Evolutionary conservation across 2,797 vertebrate species (phyloP), one percentile per base, ranked within the genome.

Genomic region (Sardinella longiceps): DNA sequence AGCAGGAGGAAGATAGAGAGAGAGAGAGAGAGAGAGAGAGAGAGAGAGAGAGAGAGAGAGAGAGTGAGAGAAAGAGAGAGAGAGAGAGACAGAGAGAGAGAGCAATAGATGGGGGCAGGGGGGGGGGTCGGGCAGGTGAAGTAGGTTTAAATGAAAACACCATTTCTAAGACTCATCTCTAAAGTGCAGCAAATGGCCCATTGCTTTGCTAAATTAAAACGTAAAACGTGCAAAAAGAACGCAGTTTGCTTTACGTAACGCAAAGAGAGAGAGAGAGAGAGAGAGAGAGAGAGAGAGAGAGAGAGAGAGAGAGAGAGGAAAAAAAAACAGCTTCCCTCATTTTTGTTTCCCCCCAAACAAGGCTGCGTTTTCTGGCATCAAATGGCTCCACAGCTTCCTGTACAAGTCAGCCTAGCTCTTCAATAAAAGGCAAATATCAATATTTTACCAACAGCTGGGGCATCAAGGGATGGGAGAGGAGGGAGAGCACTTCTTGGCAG

Each of bases 361-460:
- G n/a, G 70, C 70, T 43, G 33, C 43, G 37, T 43, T 77, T 18
- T 77, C 70, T 77, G 70, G 37, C 70, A 77, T 77, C 33, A 43
- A 77, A 77, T 77, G 70, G 70, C 70, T 37, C 5, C 37, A 39
- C 70, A 39, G 70, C 70, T 2, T 77, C 70, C 37, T 39, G 0
- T 9, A n/a, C 23, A 25, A 60, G 33, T 23, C 14, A 39, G 30
- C 33, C 23, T 18, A 80, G 84, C 70, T 77, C 86, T 90, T 88
- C 82, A 91, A 91, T 88, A 84, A 90, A 91, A 89, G 80, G 87
- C 23, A 87, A 88, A 86, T 91, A 93, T 94, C 87, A 94, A 94
- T 95, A 94, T 93, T 94, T 94, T 83, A 94, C 85, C 66, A 88
- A 87, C 89, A 90, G 87, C 87, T 43, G 77, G 20, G 33, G 46